Evolutionary conservation across 2,797 vertebrate species (phyloP), one percentile per base, ranked within the genome.

Genomic region (Sus cebifrons): DNA sequence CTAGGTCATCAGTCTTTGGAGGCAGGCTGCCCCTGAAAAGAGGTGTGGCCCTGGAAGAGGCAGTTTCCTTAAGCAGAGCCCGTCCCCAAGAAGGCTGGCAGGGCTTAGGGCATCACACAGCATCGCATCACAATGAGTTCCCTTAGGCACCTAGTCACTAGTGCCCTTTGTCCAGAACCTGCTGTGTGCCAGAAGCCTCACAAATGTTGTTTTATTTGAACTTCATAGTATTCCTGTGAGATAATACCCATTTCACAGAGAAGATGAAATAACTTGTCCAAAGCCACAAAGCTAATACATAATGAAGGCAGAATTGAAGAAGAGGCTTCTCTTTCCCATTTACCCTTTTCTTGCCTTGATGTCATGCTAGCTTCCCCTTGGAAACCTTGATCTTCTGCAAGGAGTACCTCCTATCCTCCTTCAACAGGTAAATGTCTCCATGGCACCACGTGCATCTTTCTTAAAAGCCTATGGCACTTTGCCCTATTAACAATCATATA

Each of bases 71-170:
- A 49, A 20, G 10, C 29, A 1, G 1, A 36, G 12, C 36, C 49
- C 64, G 10, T 52, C 16, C 3, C 14, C 25, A 64, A 40, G 14
- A 44, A 88, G 13, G 36, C 54, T 4, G 4, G 9, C 29, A 36
- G 36, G 40, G 73, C 10, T 15, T 32, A 8, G 12, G 1, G 4
- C 6, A 1, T 25, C 60, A 14, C 40, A 14, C n/a, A 56, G 56
- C 6, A 16, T 12, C 4, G 3, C 8, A 14, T 44, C 52, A 18
- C 40, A 18, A 1, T 6, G 16, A 44, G 25, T 1, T 70, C 78
- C 36, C n/a, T 18, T 18, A 2, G 0, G 1, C 10, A 73, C 14
- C 27, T 6, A 32, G 10, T 1, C 40, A 75, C 2, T 10, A 3
- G 2, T 52, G 21, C 6, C 56, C 70, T 52, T 86, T 82, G 0